Evolutionary conservation across 64 coral and sea anemone species (phyloP).

Genomic region (Pachyseris speciosa): DNA sequence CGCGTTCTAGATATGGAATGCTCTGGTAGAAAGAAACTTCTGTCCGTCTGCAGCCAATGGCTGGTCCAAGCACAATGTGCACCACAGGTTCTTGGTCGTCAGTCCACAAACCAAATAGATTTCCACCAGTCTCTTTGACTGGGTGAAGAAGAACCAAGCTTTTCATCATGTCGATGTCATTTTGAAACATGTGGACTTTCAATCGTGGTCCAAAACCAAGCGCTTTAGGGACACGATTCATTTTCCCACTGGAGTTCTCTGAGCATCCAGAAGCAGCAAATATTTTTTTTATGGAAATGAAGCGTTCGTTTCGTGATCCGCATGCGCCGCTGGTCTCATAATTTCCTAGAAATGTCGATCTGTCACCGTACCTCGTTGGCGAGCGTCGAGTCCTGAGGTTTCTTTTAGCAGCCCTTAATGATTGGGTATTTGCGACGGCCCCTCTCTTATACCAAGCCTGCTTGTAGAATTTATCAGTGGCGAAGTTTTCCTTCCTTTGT

Average conservation of each 20-base stretch:
- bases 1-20: constrained; percentile 67
- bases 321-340: not conserved
- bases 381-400: too few relatives aligned
- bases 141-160: constrained; percentile 36
- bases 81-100: constrained; percentile 34
- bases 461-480: too few relatives aligned
- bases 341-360: not conserved
- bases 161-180: constrained; percentile 46
- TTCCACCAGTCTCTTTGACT: constrained; percentile 77
- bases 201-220: not conserved
- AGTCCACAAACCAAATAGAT: constrained; percentile 87
- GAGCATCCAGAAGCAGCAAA: too few relatives aligned
- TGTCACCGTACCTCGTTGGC: not conserved
- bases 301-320: too few relatives aligned
- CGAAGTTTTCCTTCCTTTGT: too few relatives aligned
- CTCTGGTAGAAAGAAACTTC: constrained; percentile 75
- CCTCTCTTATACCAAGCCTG: too few relatives aligned
- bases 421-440: too few relatives aligned
- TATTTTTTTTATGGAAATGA: too few relatives aligned
- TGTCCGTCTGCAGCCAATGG: constrained; percentile 59
- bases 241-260: too few relatives aligned
- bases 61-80: constrained; percentile 75
- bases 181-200: constrained; percentile 43
- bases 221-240: not conserved
- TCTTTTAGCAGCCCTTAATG: too few relatives aligned